Base-by-base conservation (phyloP, 2,888 invertebrate species). In the Cistogaster globosa region DNA sequence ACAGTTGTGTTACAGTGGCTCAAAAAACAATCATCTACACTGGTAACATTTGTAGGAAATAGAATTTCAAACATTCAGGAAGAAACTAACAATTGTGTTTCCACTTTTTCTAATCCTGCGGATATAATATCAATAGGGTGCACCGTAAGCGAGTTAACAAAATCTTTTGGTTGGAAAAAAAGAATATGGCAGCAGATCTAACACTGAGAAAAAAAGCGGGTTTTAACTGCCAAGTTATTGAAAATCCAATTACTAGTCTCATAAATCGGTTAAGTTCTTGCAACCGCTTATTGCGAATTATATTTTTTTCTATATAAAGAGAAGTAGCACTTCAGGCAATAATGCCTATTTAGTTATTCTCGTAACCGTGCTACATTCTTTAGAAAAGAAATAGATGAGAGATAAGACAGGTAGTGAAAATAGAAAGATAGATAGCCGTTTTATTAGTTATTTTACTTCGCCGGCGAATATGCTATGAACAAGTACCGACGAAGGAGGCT, bases 1-100 rank as follows among this genome's bases (percentile, higher is more conserved):
- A 76, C 68, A 3, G 63, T 82, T 3, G 76, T 82, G 1, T 32
- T 76, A 55, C 74, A 57, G 4, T 81, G 81, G 75, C 60, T 81
- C 11, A 8, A 68, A 60, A 57, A 67, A 14, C 68, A 82, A 20
- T 77, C 71, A 26, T 76, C 63, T 58, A 69, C 76, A 20, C 20
- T 82, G 0, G 32, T 69, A 11, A 82, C 76, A 6, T 83, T 77
- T n/a, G 83, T 86, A 12, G 79, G 60, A 71, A 86, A 69, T 60
- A 63, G 75, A 45, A 48, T 76, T 38, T 83, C 71, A 11, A 80
- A 69, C 14, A 79, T 74, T 0, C 76, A 72, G 74, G 62, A 83
- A 67, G 20, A 58, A 36, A 86, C 75, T 45, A 36, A 42, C 42
- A 45, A 63, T 55, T 83, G 68, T 45, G 53, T 12, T n/a, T 86